Percentiles rank a stretch among this genome's conserved stretches.
These are phyloP conservation scores for Umimayanthus kanabou DNA, from an alignment of 92 coral and sea anemone species.

Conservation along the genomic window DNA sequence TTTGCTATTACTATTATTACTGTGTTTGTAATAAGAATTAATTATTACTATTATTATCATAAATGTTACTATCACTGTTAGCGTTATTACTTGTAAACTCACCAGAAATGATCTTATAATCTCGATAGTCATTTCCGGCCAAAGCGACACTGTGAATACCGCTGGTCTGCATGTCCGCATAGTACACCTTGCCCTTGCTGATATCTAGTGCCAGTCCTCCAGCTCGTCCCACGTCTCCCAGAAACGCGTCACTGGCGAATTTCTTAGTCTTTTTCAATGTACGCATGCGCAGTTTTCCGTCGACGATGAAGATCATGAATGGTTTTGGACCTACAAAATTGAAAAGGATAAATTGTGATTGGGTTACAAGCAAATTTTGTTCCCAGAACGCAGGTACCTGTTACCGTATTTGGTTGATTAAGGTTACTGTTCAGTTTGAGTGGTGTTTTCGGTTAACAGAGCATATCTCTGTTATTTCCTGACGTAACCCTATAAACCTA, in stretches of 20 bases:
- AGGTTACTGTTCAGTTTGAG: no score
- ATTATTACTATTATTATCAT: background rate
- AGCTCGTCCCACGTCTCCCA: conserved; percentile 34
- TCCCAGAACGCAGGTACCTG: background rate
- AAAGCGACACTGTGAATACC: conserved; percentile 11
- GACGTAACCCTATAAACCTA: no score
- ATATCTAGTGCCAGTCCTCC: conserved; percentile 37
- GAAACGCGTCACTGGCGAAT: background rate
- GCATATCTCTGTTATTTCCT: no score
- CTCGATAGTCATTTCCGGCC: conserved; percentile 19
- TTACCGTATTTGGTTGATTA: no score
- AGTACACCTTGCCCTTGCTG: conserved; percentile 11
- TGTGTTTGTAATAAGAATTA: no score
- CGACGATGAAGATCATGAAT: conserved; percentile 5
- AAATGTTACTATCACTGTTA: background rate
- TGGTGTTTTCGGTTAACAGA: no score
- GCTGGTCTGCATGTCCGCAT: conserved; percentile 32
- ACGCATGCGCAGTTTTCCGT: conserved; percentile 21
- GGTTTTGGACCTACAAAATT: conserved; percentile 13
- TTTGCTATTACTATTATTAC: no score
- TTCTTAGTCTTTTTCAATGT: background rate
- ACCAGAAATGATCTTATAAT: conserved; percentile 20
- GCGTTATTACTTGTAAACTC: background rate
- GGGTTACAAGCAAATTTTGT: no score
- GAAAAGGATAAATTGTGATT: background rate